Evolutionary conservation across 2,797 vertebrate species (phyloP), one percentile per base, ranked within the genome.

Genomic region (Chelon labrosus): DNA sequence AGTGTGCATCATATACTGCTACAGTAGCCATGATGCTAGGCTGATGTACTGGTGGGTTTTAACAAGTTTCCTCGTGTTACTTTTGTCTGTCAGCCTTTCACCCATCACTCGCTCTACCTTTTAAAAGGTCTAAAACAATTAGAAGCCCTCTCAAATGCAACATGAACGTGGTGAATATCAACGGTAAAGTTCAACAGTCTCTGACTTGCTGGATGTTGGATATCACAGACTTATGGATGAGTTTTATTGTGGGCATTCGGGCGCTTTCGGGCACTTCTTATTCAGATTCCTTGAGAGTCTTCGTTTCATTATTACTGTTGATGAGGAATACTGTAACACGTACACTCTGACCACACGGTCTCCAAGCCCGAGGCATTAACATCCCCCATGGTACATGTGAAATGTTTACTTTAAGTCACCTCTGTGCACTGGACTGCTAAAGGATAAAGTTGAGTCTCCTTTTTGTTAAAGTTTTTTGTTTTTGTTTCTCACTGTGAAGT

Each of bases 401-500:
- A 74, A 60, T 53, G 6, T 73, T 83, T 60, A 46, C 50, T 59
- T 31, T 65, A 3, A 31, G 22, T 68, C 47, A 12, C 22, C 1
- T 2, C 42, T 67, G 25, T 54, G 17, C 14, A 25, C 49, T 49
- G 35, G 9, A 17, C 47, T 9, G 14, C n/a, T 41, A 52, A 37
- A 41, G 2, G 1, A 47, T 5, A 54, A 64, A 19, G 17, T 12
- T 12, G 44, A 46, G 14, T 7, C 16, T 7, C 17, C 16, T 12
- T n/a, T 39, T 42, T 64, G 2, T 14, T 54, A 37, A 50, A 65
- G 49, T 20, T n/a, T 31, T 22, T 37, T 41, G 31, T 19, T 8
- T 56, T 31, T 27, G 25, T 53, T 65, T 54, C 10, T 65, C 64
- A 70, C 50, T 79, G 69, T 85, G 77, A 80, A 71, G 5, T n/a